phyloP scores from a whole-genome alignment of 2,888 invertebrate genomes.

The Rhopalosiphum nymphaeae region DNA sequence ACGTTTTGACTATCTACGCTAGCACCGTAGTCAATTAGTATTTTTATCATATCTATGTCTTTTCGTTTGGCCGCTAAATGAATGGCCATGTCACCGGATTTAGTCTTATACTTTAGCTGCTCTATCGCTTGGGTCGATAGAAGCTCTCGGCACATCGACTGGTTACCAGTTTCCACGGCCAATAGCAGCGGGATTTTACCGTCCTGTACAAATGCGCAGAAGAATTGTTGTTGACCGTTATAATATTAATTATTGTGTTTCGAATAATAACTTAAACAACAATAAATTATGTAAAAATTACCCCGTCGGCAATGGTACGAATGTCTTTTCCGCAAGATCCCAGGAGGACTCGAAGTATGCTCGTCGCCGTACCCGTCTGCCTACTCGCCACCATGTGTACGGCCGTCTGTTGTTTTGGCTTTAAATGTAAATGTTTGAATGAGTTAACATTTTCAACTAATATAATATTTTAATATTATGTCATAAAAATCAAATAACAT shows the following conservation, averaged over 20 bases:
- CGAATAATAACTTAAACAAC: not conserved
- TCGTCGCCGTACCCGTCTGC: constrained; percentile 91
- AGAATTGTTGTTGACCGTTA: not conserved
- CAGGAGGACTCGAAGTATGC: constrained; percentile 88
- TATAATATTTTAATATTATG: not conserved
- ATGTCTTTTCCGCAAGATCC: constrained; percentile 92
- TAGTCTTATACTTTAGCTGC: constrained; percentile 86
- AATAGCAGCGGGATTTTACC: constrained; percentile 93
- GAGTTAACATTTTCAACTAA: not conserved
- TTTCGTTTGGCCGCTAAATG: constrained; percentile 94
- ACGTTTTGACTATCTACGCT: constrained; percentile 91
- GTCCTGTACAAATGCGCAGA: constrained; percentile 75
- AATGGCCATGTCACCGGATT: constrained; percentile 92
- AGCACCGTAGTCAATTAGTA: constrained; percentile 93
- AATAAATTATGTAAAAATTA: constrained; percentile 70
- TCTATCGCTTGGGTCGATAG: constrained; percentile 88
- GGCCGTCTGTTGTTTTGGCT: constrained; percentile 94
- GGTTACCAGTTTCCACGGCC: constrained; percentile 95
- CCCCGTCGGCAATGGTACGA: constrained; percentile 87
- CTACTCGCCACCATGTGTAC: constrained; percentile 95
- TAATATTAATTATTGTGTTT: not conserved
- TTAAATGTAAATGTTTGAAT: not conserved
- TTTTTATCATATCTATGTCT: constrained; percentile 93
- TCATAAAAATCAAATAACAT: constrained; percentile 72
- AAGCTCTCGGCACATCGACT: constrained; percentile 94